Evolutionary conservation across 2,113 vertebrate genomes (phyloP).

Genomic region (Charadrius vociferus): DNA sequence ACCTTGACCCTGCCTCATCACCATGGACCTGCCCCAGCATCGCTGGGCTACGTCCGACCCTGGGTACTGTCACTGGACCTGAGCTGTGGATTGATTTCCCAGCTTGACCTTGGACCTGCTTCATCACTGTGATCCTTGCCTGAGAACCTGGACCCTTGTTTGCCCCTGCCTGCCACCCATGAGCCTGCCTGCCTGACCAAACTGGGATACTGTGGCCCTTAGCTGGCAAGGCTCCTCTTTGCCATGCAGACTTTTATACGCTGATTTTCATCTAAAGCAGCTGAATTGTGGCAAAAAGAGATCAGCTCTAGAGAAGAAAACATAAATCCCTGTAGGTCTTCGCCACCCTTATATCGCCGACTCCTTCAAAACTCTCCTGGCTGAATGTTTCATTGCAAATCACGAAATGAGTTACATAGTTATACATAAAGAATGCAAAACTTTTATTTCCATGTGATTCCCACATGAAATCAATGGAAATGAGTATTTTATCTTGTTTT

Average conservation of each 20-base stretch:
- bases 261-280: not conserved
- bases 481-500: not conserved
- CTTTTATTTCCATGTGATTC: not conserved
- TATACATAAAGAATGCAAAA: not conserved
- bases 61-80: not conserved
- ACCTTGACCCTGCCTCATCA: not conserved
- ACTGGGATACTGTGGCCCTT: not conserved
- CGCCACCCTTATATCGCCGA: not conserved
- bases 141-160: fast-evolving
- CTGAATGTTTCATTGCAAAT: not conserved
- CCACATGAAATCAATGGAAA: not conserved
- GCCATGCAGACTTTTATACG: not conserved
- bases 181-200: not conserved
- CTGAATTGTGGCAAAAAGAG: not conserved
- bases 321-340: not conserved
- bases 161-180: not conserved
- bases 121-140: fast-evolving
- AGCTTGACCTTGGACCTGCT: not conserved
- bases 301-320: not conserved
- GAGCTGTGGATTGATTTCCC: not conserved
- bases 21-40: not conserved
- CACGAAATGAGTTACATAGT: not conserved
- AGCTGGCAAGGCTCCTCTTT: not conserved
- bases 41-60: fast-evolving
- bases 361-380: not conserved